Evolutionary conservation across 2,888 invertebrate genomes (phyloP), one percentile per base, ranked within the genome.

Genomic region (Macrosoma leucophasiata): DNA sequence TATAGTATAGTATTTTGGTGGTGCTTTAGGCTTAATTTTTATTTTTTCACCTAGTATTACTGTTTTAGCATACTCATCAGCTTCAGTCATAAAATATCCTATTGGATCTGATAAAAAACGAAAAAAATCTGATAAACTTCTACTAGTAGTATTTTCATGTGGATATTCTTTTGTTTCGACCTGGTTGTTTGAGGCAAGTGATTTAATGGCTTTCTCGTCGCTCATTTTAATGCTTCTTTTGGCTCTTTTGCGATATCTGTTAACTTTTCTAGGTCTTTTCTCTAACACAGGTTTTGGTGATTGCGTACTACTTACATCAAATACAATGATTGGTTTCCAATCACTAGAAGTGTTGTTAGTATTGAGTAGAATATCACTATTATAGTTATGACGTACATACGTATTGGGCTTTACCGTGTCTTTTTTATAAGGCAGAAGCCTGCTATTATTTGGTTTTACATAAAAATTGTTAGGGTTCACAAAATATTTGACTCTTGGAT

Each of bases 401-500:
- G 23, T 21, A 29, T 39, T 42, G 8, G 35, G 56, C 44, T 53
- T 54, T 9, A 50, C 33, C 25, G 48, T 41, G 41, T 59, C 55
- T 43, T 52, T 72, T 29, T 39, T 62, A 34, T 78, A 71, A 0
- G 68, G 61, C 12, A 58, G 35, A 3, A 75, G 50, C 49, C 76
- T 64, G 46, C 62, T 77, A 24, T 65, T 70, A 39, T 70, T 76
- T 1, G 71, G 69, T 44, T 60, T 71, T 3, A 25, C 29, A 20
- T 53, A 37, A 46, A 64, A 72, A 19, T 42, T 55, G 32, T 58
- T 67, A n/a, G 82, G 81, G 50, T 78, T 77, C 0, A 76, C 62
- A 47, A 65, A 69, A 42, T 76, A 72, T 48, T 78, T 81, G 1
- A 84, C 57, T 52, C 78, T 72, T 5, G 84, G 84, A 50, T 82